A percentile compares a stretch with the other conserved stretches of the same genome.
These are phyloP conservation scores for Eucidaris tribuloides DNA, from an alignment of 35 echinoderm and acorn worm genomes.

Conservation along the genomic window DNA sequence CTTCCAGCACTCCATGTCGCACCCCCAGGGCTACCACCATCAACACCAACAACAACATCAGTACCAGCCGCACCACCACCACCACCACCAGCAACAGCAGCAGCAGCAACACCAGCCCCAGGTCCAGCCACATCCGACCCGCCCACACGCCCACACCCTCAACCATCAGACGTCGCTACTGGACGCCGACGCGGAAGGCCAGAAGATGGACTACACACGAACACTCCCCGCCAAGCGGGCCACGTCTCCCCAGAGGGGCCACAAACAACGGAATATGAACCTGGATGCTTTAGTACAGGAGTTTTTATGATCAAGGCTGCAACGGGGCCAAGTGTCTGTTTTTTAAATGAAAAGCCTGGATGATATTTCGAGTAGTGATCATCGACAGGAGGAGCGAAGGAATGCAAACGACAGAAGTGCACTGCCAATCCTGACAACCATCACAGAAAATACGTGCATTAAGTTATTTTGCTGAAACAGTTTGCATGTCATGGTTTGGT, in stretches of 20 bases:
- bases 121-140: constrained; percentile 6
- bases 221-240: background rate
- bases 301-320: constrained; percentile 23
- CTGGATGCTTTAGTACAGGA: background rate
- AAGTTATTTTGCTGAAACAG: no score
- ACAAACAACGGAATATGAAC: background rate
- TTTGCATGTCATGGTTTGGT: no score
- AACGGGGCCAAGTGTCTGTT: no score
- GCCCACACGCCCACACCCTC: constrained; percentile 21
- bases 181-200: constrained; percentile 52
- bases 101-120: background rate
- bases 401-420: no score
- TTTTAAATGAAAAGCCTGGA: no score
- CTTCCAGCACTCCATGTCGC: background rate
- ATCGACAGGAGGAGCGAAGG: no score
- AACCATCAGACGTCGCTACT: constrained; percentile 30
- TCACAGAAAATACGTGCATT: no score
- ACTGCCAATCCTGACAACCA: no score
- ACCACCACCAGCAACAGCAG: background rate
- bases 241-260: background rate
- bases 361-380: no score
- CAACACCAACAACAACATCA: no score
- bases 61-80: constrained; percentile 27
- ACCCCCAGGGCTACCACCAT: background rate
- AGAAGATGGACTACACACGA: constrained; percentile 49